Base-by-base conservation (phyloP, 2,888 invertebrate genomes). In the Alviniconcha strummeri region DNA sequence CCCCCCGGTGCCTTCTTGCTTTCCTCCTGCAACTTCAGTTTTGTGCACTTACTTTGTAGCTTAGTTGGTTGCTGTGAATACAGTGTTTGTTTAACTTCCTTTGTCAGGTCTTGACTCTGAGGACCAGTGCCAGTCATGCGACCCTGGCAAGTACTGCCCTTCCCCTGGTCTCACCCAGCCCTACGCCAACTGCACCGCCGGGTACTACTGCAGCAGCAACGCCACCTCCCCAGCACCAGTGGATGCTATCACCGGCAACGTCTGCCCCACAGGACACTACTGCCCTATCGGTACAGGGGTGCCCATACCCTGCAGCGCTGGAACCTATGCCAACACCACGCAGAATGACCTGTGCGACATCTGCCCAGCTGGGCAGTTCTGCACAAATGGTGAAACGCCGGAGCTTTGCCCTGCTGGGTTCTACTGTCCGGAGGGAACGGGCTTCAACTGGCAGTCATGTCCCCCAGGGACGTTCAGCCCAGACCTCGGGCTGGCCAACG, bases 391-490 rank as follows among this genome's bases (percentile, higher is more conserved):
- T 13, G 85, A 85, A 17, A 90, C 88, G 74, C 91, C 91, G 3
- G 84, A 89, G 19, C 67, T 72, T 60, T 93, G 93, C 83, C 92
- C 92, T 7, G 88, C 89, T 19, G 93, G 93, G 15, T 91, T 88
- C 84, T 92, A 90, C 86, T 92, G 92, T 75, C 91, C 90, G 13
- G 87, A 87, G 52, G 88, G 85, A 4, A 92, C 91, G 9, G 92
- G 92, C 7, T 86, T 87, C 78, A 88, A 88, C n/a, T 90, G 90
- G 90, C 87, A 90, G 83, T 84, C 90, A 0, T 93, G 93, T 85
- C 92, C 93, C 9, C 86, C 88, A 13, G 93, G 93, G 4, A 93
- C 92, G 0, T 93, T 90, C 85, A 91, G 91, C 82, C 64, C 87
- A 3, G 74, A 84, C 36, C 85, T 88, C 1, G 90, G 91, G 11